Base-by-base conservation (phyloP, 1,140 invertebrate species). In the Drosophila kanapiae region DNA sequence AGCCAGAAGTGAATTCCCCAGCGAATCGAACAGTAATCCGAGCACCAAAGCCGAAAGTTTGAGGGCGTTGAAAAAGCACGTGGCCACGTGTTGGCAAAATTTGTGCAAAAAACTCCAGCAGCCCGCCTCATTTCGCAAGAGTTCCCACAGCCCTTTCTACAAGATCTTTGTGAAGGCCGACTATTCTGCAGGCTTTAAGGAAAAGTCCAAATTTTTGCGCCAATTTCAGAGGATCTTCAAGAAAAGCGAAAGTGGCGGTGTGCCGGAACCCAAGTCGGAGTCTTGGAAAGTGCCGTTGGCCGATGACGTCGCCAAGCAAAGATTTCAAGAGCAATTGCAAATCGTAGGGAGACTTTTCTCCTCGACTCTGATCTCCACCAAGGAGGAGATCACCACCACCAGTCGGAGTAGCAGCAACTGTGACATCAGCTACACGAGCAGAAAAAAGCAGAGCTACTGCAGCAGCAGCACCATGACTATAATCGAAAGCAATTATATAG, bases 31-130 rank as follows among this genome's bases (percentile, higher is more conserved):
- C 81, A 85, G 76, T 80, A 63, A 67, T 51, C 57, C 56, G 16
- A 49, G 31, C 23, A 64, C 37, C 38, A 71, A 42, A 61, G 53
- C 45, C 49, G 42, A 67, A 42, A 62, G 75, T 65, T 74, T 91
- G 54, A 78, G 65, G 79, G 78, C 77, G 63, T 71, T 91, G 37
- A 79, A 53, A 63, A 70, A 87, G 56, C 81, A 77, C 18, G 57
- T 91, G 59, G 90, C 90, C 90, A 91, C 90, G 90, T 91, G 90
- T 78, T 91, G 91, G 47, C 68, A 86, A 23, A 75, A 91, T 40
- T 90, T 70, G 80, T 71, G 76, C 58, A 65, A 80, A 48, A 74
- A 86, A 38, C 56, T 88, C 35, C 68, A 62, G 11, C 53, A 75
- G 27, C 43, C 56, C n/a, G 61, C 65, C 47, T 48, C 75, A 6